These are phyloP conservation scores for Pristionchus entomophagus DNA, from an alignment of 2,888 invertebrate genomes.

Conservation along the genomic window DNA sequence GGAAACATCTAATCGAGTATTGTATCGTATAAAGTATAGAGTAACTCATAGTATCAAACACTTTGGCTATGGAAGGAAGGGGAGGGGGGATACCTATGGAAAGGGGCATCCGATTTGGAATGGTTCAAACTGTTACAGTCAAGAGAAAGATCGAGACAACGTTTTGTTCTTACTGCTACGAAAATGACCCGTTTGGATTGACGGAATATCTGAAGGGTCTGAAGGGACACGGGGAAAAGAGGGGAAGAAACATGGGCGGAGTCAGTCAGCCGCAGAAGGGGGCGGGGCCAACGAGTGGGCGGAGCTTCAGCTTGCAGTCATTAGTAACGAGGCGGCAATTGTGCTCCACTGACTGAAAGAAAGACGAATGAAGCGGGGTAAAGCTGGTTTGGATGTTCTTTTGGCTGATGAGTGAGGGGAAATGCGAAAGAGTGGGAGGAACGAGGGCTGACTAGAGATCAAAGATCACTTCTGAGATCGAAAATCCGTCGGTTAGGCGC, in stretches of 20 bases:
- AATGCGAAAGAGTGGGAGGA: too few relatives aligned
- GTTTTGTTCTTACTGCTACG: not conserved
- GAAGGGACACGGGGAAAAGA: not conserved
- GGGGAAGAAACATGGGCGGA: not conserved
- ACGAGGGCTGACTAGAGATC: constrained; percentile 8
- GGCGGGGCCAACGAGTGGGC: constrained; percentile 41
- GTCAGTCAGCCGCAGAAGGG: not conserved
- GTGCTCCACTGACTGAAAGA: constrained; percentile 68
- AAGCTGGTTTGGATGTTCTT: not conserved
- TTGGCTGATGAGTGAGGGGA: not conserved
- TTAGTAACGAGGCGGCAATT: constrained; percentile 70
- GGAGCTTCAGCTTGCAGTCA: constrained; percentile 28
- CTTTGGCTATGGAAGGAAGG: constrained; percentile 15
- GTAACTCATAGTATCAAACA: not conserved
- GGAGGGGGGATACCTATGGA: not conserved
- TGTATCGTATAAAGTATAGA: constrained; percentile 25
- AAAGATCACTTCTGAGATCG: constrained; percentile 22
- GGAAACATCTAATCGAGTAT: not conserved
- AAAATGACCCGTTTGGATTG: constrained; percentile 11
- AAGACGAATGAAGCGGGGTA: constrained; percentile 15
- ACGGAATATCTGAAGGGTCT: constrained; percentile 4
- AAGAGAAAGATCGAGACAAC: constrained; percentile 35
- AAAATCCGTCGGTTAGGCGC: not conserved
- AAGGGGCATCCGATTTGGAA: constrained; percentile 3
- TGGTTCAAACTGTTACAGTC: not conserved